phyloP scores from a whole-genome alignment of 1,140 invertebrate species.

The Grapholita molesta region DNA sequence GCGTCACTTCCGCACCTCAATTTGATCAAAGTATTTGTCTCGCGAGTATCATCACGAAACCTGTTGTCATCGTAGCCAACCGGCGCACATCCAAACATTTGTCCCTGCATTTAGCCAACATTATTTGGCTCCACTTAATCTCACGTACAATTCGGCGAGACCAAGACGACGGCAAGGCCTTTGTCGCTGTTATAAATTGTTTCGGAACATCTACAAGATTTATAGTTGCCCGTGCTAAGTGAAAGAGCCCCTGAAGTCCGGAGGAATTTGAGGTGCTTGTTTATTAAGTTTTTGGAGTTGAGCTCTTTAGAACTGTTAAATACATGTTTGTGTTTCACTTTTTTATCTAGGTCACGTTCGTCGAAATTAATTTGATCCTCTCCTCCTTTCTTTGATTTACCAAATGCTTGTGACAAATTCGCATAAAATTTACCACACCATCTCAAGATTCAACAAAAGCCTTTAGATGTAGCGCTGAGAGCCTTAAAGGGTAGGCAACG shows the following conservation, averaged over 20 bases:
- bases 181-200: conserved; percentile 67
- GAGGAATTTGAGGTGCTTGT: conserved; percentile 25
- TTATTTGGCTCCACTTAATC: conserved; percentile 45
- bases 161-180: conserved; percentile 42
- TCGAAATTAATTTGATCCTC: too few species aligned
- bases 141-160: conserved; percentile 51
- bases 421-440: too few species aligned
- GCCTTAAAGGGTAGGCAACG: too few species aligned
- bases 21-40: background rate
- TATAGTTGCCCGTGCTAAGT: conserved; percentile 61
- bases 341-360: background rate
- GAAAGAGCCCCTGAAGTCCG: conserved; percentile 50
- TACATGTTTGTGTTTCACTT: background rate
- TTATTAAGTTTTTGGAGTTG: conserved; percentile 14
- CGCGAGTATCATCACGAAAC: background rate
- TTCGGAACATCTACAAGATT: conserved; percentile 67
- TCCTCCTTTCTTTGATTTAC: too few species aligned
- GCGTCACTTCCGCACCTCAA: too few species aligned
- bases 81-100: conserved; percentile 34
- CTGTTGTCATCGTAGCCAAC: background rate
- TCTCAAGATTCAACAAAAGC: too few species aligned
- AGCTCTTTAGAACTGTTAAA: background rate
- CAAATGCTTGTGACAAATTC: too few species aligned
- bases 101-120: conserved; percentile 25
- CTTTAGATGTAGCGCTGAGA: too few species aligned